phyloP scores from a whole-genome alignment of 1,140 invertebrate species.

The Drosophila pectinifera region DNA sequence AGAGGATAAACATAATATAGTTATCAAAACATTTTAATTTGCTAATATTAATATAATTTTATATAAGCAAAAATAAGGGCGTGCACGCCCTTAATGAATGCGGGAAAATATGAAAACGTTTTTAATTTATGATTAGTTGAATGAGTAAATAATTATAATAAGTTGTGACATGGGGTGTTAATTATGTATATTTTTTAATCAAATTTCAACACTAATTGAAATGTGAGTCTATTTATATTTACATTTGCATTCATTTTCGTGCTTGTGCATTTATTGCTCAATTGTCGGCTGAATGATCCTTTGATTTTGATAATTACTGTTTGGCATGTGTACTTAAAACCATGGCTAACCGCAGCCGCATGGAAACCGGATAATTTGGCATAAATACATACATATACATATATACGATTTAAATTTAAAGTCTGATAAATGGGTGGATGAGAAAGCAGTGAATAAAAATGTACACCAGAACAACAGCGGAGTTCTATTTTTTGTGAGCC shows the following conservation, averaged over 20 bases:
- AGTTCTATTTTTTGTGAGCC: no score
- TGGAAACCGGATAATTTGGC: constrained; percentile 23
- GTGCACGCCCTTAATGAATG: no score
- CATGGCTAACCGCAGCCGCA: constrained; percentile 43
- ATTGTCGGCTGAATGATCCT: constrained; percentile 33
- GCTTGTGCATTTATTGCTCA: constrained; percentile 46
- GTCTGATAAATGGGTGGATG: not conserved
- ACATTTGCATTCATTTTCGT: constrained; percentile 6
- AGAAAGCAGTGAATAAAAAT: not conserved
- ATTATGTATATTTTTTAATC: constrained; percentile 3
- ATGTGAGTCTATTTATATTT: not conserved
- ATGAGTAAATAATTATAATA: no score
- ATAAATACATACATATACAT: no score
- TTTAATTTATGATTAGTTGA: not conserved
- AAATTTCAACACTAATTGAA: not conserved
- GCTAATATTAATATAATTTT: no score
- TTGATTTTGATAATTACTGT: constrained; percentile 43
- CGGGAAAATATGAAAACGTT: not conserved
- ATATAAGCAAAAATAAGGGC: no score
- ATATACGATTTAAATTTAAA: no score
- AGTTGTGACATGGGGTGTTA: not conserved
- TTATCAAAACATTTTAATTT: not conserved
- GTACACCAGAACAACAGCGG: not conserved
- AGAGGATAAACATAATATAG: not conserved
- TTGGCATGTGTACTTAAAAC: constrained; percentile 26